Base-by-base conservation (phyloP, 2,113 vertebrate genomes). In the Brienomyrus brachyistius region DNA sequence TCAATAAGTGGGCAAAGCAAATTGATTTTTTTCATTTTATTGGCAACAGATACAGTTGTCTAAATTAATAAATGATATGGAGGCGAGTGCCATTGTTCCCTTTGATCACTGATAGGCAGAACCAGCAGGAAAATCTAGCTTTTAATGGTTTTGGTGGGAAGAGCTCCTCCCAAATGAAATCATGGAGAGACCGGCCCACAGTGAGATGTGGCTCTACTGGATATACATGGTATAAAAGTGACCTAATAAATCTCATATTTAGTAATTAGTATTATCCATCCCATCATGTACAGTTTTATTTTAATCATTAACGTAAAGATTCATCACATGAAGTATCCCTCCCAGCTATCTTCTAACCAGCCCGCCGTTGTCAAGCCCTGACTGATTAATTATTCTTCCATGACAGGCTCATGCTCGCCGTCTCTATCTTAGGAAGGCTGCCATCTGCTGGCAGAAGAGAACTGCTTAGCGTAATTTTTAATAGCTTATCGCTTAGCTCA, bases 301-400 rank as follows among this genome's bases (percentile, higher is more conserved):
- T 77, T 77, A 77, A 77, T 77, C 70, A 77, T 77, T 77, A 77
- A 77, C 35, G 70, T 40, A 77, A 77, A 77, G 70, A 77, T 77
- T 77, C 70, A 77, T 77, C 70, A 77, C 70, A 40, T 35, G 40
- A 77, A 77, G 70, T 77, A 77, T 40, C 70, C 70, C 70, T 77
- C 35, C 70, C 31, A 77, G 70, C 70, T 77, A 77, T 77, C 70
- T 77, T 77, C 70, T 77, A 77, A 77, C 70, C 27, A 77, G 70
- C 70, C 35, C 31, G 70, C 35, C 13, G 4, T 77, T 77, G 31
- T 77, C 70, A 77, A 47, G 80, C 35, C 80, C 43, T 48, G 21
- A 83, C 70, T 77, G 43, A 40, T 83, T 35, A 23, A 48, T 47
- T 47, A 19, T 83, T 48, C 80, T 48, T 45, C 80, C 17, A 47